These are phyloP conservation scores for Tympanoctomys barrerae DNA, from an alignment of 2,797 vertebrate genomes.

Conservation along the genomic window DNA sequence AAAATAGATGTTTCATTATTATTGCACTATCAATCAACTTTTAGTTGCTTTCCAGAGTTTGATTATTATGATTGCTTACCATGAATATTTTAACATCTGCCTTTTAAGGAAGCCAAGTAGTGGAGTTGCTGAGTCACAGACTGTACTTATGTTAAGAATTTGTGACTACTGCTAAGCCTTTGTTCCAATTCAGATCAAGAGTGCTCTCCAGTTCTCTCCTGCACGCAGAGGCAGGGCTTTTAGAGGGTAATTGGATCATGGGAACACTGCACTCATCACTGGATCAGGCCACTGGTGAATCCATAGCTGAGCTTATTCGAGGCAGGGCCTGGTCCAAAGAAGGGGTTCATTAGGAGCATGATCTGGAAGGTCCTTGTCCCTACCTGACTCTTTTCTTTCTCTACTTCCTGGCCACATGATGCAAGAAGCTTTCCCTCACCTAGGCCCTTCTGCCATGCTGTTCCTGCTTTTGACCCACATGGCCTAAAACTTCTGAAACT, in stretches of 20 bases:
- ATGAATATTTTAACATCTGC: constrained; percentile 3
- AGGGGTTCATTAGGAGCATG: not conserved
- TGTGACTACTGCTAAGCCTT: not conserved
- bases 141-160: constrained; percentile 1
- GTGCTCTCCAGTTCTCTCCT: not conserved
- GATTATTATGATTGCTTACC: not conserved
- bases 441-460: not conserved
- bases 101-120: not conserved
- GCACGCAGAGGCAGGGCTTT: not conserved
- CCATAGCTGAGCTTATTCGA: not conserved
- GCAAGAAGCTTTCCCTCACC: not conserved
- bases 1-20: constrained; percentile 29
- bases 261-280: not conserved
- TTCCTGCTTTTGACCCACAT: not conserved
- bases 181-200: not conserved
- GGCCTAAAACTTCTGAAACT: not conserved
- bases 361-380: not conserved
- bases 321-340: not conserved
- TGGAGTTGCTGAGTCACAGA: constrained; percentile 6
- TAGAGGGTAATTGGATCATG: not conserved
- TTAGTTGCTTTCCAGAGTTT: constrained; percentile 47
- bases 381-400: not conserved
- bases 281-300: not conserved
- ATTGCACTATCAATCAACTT: not conserved
- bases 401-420: not conserved